Evolutionary conservation across 1,140 invertebrate genomes (phyloP).

Genomic region (Bombus vancouverensis): DNA sequence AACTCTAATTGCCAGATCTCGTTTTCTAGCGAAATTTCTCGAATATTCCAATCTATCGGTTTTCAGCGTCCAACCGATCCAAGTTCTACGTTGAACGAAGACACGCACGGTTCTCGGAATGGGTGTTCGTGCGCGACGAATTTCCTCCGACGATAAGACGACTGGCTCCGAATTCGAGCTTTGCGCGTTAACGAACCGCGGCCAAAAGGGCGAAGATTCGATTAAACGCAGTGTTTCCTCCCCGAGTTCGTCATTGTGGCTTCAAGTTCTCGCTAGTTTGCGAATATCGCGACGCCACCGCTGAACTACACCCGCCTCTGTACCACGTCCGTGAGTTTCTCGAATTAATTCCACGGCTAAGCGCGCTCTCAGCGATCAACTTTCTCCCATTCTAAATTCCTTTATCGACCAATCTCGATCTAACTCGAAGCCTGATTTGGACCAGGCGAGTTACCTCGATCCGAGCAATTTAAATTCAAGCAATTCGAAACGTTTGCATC

Average conservation of each 20-base stretch:
- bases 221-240: conserved; percentile 29
- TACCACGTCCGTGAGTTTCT: too few species aligned
- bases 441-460: too few species aligned
- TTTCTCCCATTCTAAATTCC: too few species aligned
- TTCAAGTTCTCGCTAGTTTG: conserved; percentile 19
- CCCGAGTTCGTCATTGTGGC: conserved; percentile 19
- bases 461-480: too few species aligned
- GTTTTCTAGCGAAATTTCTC: not conserved
- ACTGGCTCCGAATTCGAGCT: conserved; percentile 1
- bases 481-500: too few species aligned
- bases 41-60: not conserved
- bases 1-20: not conserved
- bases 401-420: too few species aligned
- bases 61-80: not conserved
- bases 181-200: conserved; percentile 27
- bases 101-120: not conserved
- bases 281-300: conserved; percentile 28
- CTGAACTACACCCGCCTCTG: not conserved
- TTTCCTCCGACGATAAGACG: not conserved
- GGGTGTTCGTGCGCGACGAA: not conserved
- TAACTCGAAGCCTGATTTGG: too few species aligned
- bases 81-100: not conserved
- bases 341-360: too few species aligned
- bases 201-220: conserved; percentile 29
- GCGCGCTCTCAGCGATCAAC: too few species aligned